phyloP scores from a whole-genome alignment of 2,113 vertebrate species.

The Bolborhynchus lineola region DNA sequence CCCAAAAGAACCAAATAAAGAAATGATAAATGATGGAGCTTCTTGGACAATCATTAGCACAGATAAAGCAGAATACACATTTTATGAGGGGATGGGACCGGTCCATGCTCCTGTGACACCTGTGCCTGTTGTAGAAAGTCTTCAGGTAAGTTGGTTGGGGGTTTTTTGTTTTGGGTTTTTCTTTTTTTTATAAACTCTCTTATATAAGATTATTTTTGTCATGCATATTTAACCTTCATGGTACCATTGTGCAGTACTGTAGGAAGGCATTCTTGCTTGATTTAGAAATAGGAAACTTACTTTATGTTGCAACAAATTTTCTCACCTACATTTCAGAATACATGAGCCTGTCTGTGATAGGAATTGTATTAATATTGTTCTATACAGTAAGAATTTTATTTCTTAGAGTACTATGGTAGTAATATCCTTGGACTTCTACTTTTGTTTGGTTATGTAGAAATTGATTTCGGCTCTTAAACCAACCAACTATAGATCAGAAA shows the following conservation, averaged over 20 bases:
- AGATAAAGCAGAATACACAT: slow-evolving; percentile 98
- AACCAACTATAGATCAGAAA: neutral
- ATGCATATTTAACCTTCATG: neutral
- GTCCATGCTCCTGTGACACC: slow-evolving; percentile 96
- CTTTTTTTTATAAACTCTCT: neutral
- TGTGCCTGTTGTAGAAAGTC: slow-evolving; percentile 98
- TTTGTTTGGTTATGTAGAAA: neutral
- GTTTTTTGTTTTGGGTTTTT: no score
- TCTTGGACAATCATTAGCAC: slow-evolving; percentile 99
- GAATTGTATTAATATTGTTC: neutral
- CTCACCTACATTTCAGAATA: neutral
- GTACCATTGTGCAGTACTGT: neutral
- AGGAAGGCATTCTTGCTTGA: neutral
- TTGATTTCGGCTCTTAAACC: neutral
- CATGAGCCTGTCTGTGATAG: neutral
- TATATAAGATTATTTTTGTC: neutral
- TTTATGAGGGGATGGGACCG: slow-evolving; percentile 99
- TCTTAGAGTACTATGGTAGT: neutral
- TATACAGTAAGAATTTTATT: neutral
- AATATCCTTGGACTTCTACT: neutral
- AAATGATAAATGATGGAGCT: slow-evolving; percentile 99
- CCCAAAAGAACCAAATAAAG: slow-evolving; percentile 99
- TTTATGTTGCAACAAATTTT: neutral
- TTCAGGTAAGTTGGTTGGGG: slow-evolving; percentile 81
- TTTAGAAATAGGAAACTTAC: neutral